Base-by-base conservation (phyloP, 2,797 vertebrate genomes). In the Cyclopterus lumpus region DNA sequence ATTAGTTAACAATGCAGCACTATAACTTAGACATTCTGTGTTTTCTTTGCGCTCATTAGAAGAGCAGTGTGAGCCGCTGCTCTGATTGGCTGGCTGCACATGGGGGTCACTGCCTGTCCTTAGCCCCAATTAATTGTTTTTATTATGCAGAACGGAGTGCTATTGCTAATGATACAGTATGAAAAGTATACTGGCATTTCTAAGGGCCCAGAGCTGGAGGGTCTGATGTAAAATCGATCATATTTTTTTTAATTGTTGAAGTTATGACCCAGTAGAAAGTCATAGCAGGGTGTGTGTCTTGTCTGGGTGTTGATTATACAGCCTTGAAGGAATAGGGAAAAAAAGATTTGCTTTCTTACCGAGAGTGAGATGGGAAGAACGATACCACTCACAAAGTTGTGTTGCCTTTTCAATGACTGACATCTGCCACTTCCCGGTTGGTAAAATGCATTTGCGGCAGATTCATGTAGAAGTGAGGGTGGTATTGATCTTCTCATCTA, bases 41-140 rank as follows among this genome's bases (percentile, higher is more conserved):
- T 28, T 55, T 58, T 63, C 66, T 65, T 62, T 14, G 14, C 2
- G 63, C 69, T 73, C 28, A 73, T 83, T 77, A 78, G 34, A 61
- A 77, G 79, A 85, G 48, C 77, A 74, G 63, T 24, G 30, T 72
- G 73, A 67, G 55, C 28, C 51, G 9, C 51, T 9, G 48, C 36
- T 57, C 36, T 72, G 57, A 71, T 64, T 75, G 49, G 34, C 61
- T 62, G 51, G 9, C 49, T 73, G 22, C 28, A 67, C 5, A 3
- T 40, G 30, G 26, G 55, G 60, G 63, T 82, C 74, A 82, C 42
- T 66, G 32, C 42, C 9, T 9, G 22, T 63, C 65, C 69, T 79
- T 72, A 80, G 67, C 71, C 62, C 57, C 64, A 81, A 64, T 81
- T 62, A 82, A 40, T 16, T 72, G 10, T 76, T 69, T 77, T 86